Conservation (phyloP, 1,140 invertebrate species). For the Lanistes nyassanus region DNA sequence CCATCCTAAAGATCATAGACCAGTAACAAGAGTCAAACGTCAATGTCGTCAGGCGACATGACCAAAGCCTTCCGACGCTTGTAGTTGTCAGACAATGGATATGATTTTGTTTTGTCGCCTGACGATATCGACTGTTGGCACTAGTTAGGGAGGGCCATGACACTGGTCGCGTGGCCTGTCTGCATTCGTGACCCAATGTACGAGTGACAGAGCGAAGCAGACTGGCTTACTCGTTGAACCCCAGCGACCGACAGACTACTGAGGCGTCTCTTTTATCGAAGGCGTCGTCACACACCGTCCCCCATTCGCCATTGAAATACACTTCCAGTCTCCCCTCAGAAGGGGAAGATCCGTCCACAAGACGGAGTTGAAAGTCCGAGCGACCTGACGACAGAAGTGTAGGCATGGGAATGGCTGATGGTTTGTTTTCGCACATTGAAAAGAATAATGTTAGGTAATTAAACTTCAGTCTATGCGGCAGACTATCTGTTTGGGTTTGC, state of each 20-base stretch:
- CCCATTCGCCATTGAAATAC: slow-evolving; percentile 46
- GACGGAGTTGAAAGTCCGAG: slow-evolving; percentile 15
- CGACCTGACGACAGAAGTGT: too few relatives aligned
- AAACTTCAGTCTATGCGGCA: too few relatives aligned
- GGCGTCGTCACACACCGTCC: slow-evolving; percentile 56
- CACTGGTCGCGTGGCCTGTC: not conserved
- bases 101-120: too few relatives aligned
- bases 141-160: not conserved
- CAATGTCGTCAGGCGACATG: too few relatives aligned
- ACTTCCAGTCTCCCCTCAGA: slow-evolving; percentile 53
- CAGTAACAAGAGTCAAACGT: too few relatives aligned
- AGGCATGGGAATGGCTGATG: too few relatives aligned
- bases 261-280: slow-evolving; percentile 54
- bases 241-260: slow-evolving; percentile 58
- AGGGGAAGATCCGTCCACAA: slow-evolving; percentile 33
- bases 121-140: not conserved
- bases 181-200: not conserved
- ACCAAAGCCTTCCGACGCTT: too few relatives aligned
- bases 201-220: not conserved
- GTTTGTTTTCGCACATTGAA: too few relatives aligned
- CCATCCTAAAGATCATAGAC: too few relatives aligned
- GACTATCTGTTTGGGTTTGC: too few relatives aligned
- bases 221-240: slow-evolving; percentile 36
- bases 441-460: too few relatives aligned
- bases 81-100: too few relatives aligned